phyloP scores from a whole-genome alignment of 2,888 invertebrate genomes.

The Diarsia brunnea region DNA sequence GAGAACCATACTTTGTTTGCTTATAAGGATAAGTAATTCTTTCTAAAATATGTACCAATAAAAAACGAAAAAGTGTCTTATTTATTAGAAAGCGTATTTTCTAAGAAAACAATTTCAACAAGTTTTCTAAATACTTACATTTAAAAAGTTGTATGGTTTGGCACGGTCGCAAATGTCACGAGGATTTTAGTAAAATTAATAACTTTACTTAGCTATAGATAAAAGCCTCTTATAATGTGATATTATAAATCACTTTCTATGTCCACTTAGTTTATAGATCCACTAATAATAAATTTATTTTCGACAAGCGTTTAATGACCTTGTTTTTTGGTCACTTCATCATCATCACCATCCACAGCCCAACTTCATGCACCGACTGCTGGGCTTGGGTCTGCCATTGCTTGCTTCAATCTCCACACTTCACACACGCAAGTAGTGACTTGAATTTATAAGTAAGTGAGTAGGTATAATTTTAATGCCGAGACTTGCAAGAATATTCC shows the following conservation, averaged over 20 bases:
- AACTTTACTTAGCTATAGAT: conserved; percentile 50
- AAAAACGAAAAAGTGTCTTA: not conserved
- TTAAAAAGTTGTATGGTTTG: conserved; percentile 22
- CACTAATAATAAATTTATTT: conserved; percentile 10
- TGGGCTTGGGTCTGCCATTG: not conserved
- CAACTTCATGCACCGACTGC: not conserved
- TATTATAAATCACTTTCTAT: conserved; percentile 64
- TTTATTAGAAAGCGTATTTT: conserved; percentile 7
- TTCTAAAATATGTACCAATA: not conserved
- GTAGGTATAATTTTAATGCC: not conserved
- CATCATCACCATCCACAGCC: not conserved
- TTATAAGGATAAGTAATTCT: not conserved
- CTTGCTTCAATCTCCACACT: not conserved
- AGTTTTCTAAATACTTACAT: conserved; percentile 28
- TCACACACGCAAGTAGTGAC: too few species aligned
- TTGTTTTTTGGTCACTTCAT: not conserved
- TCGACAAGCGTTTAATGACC: not conserved
- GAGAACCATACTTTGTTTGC: not conserved
- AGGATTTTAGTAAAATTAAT: conserved; percentile 50
- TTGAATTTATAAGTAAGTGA: not conserved
- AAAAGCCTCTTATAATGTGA: conserved; percentile 53
- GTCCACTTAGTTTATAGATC: conserved; percentile 30
- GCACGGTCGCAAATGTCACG: conserved; percentile 18
- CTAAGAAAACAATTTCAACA: conserved; percentile 24
- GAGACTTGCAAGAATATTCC: not conserved